Base-by-base conservation (phyloP, 2,113 vertebrate species). In the Spheniscus mendiculus region DNA sequence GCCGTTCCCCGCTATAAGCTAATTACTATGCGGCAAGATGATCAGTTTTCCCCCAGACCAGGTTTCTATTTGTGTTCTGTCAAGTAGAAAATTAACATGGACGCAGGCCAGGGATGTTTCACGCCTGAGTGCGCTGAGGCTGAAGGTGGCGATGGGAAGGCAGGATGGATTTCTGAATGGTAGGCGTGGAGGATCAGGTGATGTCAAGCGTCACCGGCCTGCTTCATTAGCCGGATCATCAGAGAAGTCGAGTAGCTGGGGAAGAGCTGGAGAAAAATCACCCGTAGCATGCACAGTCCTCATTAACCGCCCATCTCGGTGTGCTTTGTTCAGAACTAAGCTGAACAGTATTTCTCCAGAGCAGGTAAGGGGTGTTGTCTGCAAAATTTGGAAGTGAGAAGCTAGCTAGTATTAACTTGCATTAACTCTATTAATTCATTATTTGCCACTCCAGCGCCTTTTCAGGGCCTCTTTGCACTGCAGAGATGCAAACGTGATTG, bases 41-140 rank as follows among this genome's bases (percentile, higher is more conserved):
- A 95, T 90, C 82, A 22, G 23, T 59, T 70, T 71, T 40, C 59
- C 62, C 87, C 61, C 56, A 58, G 88, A 62, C 90, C 94, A 14
- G 65, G 55, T 89, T 76, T 71, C 91, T 87, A n/a, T 93, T 92
- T 94, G 74, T 93, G 96, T 89, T 84, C 97, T 62, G 61, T 91
- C 90, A 91, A 95, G 97, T 82, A 71, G 97, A 97, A 98, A 97
- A 98, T 97, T 58, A 89, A 95, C 45, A 61, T 93, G 97, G 98
- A 90, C 78, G 2, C 62, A 44, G 89, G 97, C 96, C 97, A 97
- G 95, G 93, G 95, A 89, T 15, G 94, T 22, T 40, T 17, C 62
- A 91, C 27, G 90, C 73, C 67, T 53, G 78, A 88, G 89, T 7
- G 84, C 26, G 2, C 90, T 4, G 11, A 27, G 88, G 84, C 62